Evolutionary conservation across 1,140 invertebrate species (phyloP), one percentile per base, ranked within the genome.

Genomic region (Phortica variegata): DNA sequence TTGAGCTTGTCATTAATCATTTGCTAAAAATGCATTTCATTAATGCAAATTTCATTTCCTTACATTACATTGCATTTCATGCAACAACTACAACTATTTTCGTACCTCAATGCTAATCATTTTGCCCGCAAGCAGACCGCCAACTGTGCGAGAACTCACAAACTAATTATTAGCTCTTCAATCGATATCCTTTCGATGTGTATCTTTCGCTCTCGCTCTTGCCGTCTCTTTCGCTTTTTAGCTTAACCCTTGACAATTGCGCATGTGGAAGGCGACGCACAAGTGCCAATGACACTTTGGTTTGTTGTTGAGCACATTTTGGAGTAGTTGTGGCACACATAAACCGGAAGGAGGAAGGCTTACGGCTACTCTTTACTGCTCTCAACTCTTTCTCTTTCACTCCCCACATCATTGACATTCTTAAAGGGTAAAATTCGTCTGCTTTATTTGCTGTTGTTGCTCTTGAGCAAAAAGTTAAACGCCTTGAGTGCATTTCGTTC

Each of bases 201-300:
- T 19, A 44, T 40, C 19, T 42, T 45, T 45, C 49, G 55, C 58
- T 51, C 44, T 47, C 54, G 45, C 45, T 41, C 32, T 43, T 41
- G 55, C 32, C 34, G 54, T n/a, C 43, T 49, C 38, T 26, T 32
- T 29, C 15, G 20, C 42, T 34, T 29, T 23, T 29, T 34, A 20
- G 18, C 53, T 37, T 46, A 13, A 41, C 36, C 52, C 48, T 62
- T 63, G 60, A 40, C 60, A 69, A 68, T 65, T n/a, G n/a, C n/a
- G n/a, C 63, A 65, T 65, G 60, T 52, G 54, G 63, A 42, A 42
- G 52, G 54, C 41, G 56, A 40, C 51, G 65, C 57, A 69, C 63
- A 68, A 68, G 63, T 68, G 63, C 69, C 60, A 60, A 68, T 68
- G 63, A 68, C 63, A 68, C 63, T 68, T 68, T 54, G 63, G 68